Base-by-base conservation (phyloP, 2,888 invertebrate genomes). In the Drosophila meridiana region DNA sequence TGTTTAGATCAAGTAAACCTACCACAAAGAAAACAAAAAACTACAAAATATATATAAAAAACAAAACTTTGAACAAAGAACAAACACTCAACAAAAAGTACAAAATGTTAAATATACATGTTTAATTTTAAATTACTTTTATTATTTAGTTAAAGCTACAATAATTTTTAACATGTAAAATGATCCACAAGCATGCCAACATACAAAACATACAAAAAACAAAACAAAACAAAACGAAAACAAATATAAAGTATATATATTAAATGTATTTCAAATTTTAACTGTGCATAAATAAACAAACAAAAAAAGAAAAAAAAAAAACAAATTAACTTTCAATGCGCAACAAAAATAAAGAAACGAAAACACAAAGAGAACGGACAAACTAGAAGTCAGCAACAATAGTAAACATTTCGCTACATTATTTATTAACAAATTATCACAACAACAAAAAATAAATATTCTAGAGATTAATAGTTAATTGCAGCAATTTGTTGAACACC, bases 71-170 rank as follows among this genome's bases (percentile, higher is more conserved):
- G 67, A 82, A 76, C 62, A 87, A 85, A 77, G 76, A 75, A 72
- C 73, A 84, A 88, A 89, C 86, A 87, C 90, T 81, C 84, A 90
- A 87, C 88, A 87, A 88, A 74, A 90, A 90, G 79, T 87, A 86
- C 90, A 91, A 91, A 89, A 81, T 89, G 89, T 89, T 91, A 90
- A 89, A 87, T 91, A 90, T 87, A 80, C 77, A 90, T 91, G 73
- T 86, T 87, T 89, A 80, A 82, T 89, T 90, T 81, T 90, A 79
- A 83, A 69, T 74, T 89, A 87, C 66, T 69, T 84, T 80, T 87
- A 90, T 87, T 81, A 78, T 86, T 82, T 87, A 80, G 76, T 73
- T 81, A 83, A 83, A 80, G 69, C 83, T 83, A 78, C 81, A 81
- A 78, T 78, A 80, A 83, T 83, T 83, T 83, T 82, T 76, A 83